Conservation (phyloP, 1,140 invertebrate species). For the Calliopsis andreniformis region DNA sequence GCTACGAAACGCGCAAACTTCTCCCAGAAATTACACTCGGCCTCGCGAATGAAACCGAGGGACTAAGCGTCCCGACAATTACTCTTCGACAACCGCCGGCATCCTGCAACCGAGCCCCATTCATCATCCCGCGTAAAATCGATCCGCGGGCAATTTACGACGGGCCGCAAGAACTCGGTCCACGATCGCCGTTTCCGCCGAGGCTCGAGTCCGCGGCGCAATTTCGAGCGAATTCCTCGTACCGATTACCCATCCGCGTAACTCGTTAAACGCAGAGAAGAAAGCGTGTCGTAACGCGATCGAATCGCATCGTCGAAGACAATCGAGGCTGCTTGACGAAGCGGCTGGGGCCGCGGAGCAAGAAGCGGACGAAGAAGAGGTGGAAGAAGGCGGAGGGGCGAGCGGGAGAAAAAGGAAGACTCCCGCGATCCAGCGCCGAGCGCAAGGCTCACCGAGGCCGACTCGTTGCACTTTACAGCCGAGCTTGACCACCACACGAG, state of each 20-base stretch:
- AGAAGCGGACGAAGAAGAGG: background rate
- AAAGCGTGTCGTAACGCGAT: conserved; percentile 43
- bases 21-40: no score
- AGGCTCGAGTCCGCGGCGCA: conserved; percentile 2
- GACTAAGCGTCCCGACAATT: no score
- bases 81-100: no score
- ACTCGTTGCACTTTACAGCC: conserved; percentile 67
- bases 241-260: conserved; percentile 8
- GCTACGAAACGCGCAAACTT: no score
- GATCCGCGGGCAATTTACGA: conserved; percentile 1
- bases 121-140: background rate
- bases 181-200: background rate
- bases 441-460: conserved; percentile 64
- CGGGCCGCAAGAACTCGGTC: conserved; percentile 12
- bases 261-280: conserved; percentile 36
- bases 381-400: background rate
- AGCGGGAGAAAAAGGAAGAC: conserved; percentile 8
- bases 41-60: no score
- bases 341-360: background rate
- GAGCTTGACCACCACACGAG: conserved; percentile 67
- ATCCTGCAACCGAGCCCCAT: no score
- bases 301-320: conserved; percentile 59
- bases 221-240: background rate
- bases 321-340: conserved; percentile 45
- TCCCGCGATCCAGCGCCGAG: conserved; percentile 44